A percentile compares a stretch with the other conserved stretches of the same genome.
These are phyloP conservation scores for Acheta domesticus DNA, from an alignment of 2,888 invertebrate species.

Conservation along the genomic window DNA sequence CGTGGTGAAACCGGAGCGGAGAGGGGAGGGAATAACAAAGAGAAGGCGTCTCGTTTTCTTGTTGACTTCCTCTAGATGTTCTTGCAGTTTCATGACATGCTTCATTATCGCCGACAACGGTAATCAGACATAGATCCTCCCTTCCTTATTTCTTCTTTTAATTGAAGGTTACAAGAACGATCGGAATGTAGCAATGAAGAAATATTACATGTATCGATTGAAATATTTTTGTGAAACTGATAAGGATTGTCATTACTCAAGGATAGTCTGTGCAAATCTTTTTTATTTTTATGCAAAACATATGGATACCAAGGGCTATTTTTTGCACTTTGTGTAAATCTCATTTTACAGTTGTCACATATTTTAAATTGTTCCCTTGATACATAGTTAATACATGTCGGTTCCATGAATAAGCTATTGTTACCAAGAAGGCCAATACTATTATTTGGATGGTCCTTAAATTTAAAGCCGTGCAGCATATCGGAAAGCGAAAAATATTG, in stretches of 20 bases:
- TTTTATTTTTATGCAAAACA: too few species aligned
- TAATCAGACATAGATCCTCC: neutral
- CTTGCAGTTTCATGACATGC: slow-evolving; percentile 43
- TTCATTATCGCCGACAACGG: too few species aligned
- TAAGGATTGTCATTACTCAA: too few species aligned
- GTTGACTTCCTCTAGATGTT: slow-evolving; percentile 43
- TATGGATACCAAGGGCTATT: neutral
- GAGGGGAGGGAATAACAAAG: slow-evolving; percentile 39
- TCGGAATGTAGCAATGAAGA: slow-evolving; percentile 83
- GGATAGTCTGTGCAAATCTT: too few species aligned
- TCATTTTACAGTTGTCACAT: slow-evolving; percentile 66
- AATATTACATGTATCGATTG: slow-evolving; percentile 48
- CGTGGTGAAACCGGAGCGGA: slow-evolving; percentile 48
- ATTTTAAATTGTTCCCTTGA: slow-evolving; percentile 59
- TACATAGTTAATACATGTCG: slow-evolving; percentile 57
- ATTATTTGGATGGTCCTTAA: slow-evolving; percentile 28
- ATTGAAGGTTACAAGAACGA: slow-evolving; percentile 89
- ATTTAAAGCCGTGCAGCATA: slow-evolving; percentile 56
- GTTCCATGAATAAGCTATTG: slow-evolving; percentile 83
- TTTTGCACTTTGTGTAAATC: slow-evolving; percentile 27
- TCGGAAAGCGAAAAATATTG: slow-evolving; percentile 69
- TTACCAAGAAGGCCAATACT: slow-evolving; percentile 42
- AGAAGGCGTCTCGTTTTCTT: slow-evolving; percentile 34
- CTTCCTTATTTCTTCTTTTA: slow-evolving; percentile 44
- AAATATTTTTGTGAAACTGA: too few species aligned